These are phyloP conservation scores for Pyrgus malvae DNA, from an alignment of 2,888 invertebrate genomes.

Conservation along the genomic window DNA sequence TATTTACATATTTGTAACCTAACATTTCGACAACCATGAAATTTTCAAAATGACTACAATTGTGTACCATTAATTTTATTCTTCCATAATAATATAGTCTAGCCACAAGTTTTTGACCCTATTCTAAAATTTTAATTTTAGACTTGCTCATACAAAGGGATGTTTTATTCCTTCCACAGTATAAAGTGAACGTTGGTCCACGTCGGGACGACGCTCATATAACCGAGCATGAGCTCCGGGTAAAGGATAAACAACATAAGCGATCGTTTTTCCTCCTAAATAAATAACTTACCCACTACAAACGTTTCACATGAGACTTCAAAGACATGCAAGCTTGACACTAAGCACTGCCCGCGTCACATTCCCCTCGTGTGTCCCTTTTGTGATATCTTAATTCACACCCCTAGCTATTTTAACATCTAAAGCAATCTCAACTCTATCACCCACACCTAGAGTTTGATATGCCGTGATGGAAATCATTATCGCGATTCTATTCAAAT, in stretches of 20 bases:
- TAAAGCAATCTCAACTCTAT: slow-evolving; percentile 41
- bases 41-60: too few species aligned
- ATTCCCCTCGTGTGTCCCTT: slow-evolving; percentile 64
- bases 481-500: slow-evolving; percentile 52
- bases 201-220: background rate
- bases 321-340: slow-evolving; percentile 75
- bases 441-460: slow-evolving; percentile 28
- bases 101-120: too few species aligned
- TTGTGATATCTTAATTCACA: slow-evolving; percentile 78
- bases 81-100: too few species aligned
- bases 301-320: slow-evolving; percentile 62
- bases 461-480: slow-evolving; percentile 29
- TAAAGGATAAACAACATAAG: slow-evolving; percentile 38
- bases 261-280: slow-evolving; percentile 47
- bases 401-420: slow-evolving; percentile 56
- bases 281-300: slow-evolving; percentile 47
- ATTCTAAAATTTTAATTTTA: background rate
- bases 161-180: background rate
- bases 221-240: background rate
- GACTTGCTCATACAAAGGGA: background rate
- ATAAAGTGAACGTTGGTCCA: background rate
- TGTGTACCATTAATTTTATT: too few species aligned
- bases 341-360: slow-evolving; percentile 66
- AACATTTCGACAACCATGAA: too few species aligned
- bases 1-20: too few species aligned